Evolutionary conservation across 2,113 vertebrate genomes (phyloP), one percentile per base, ranked within the genome.

Genomic region (Scomber colias): DNA sequence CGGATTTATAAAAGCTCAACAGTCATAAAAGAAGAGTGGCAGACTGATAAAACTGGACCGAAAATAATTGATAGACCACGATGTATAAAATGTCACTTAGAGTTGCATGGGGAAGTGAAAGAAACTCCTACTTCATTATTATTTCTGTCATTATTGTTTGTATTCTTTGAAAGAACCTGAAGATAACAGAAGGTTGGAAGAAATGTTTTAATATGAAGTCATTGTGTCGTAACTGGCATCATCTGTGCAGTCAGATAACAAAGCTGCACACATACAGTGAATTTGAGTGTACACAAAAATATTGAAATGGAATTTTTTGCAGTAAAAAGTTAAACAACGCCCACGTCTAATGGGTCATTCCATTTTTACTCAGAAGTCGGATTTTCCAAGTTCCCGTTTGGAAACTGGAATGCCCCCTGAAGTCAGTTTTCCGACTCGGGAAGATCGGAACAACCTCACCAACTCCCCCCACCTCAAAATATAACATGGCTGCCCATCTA

Each of bases 71-170:
- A 49, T 16, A 17, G 51, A 56, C 1, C 2, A 15, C 2, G 11
- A 3, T 63, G 35, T 64, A 30, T 2, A 48, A 75, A 49, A 8
- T 49, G 8, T 65, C 16, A 1, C 19, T 17, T 19, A 31, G 15
- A 17, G 24, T 27, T 27, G 24, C 24, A 3, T 12, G 15, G 59
- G 30, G 11, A 27, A 82, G 60, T 75, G 85, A 40, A 24, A 48
- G 9, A 17, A 40, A n/a, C n/a, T 65, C 45, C 27, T 0, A 11
- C 11, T 21, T 3, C 11, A 2, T 48, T 21, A 15, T 15, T 48
- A n/a, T 40, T 40, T 9, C 8, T 40, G 9, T 53, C 1, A 11
- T 12, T 21, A 19, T 30, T 14, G 9, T 48, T 75, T 19, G 0
- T 1, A 64, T 54, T 64, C 3, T 19, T n/a, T 46, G 8, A 75